Evolutionary conservation across 2,797 vertebrate species (phyloP).

Genomic region (Mormyrops attenuatus): DNA sequence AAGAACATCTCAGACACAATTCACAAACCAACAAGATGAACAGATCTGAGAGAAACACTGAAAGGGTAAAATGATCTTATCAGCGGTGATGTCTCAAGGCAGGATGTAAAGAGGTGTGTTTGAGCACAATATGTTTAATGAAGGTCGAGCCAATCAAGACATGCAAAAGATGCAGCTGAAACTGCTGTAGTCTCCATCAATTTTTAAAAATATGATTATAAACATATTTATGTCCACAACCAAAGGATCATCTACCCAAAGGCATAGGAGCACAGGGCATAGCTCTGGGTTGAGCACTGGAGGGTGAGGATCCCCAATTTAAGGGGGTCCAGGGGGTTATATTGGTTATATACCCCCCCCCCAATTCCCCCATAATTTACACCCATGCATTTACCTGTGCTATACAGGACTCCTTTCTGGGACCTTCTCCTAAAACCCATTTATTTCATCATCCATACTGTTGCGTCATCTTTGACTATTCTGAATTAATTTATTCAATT

Average conservation of each 20-base stretch:
- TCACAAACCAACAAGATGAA: too few relatives aligned
- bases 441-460: background rate
- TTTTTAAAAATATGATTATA: background rate
- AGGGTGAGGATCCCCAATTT: too few relatives aligned
- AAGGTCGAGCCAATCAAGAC: background rate
- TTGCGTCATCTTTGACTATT: background rate
- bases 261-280: too few relatives aligned
- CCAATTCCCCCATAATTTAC: too few relatives aligned
- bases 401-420: background rate
- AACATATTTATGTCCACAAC: background rate
- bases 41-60: too few relatives aligned
- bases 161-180: background rate
- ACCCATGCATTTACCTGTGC: too few relatives aligned
- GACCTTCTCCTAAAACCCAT: background rate
- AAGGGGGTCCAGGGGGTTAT: too few relatives aligned
- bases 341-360: too few relatives aligned
- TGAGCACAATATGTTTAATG: background rate
- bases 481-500: background rate
- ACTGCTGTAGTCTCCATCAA: background rate
- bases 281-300: too few relatives aligned
- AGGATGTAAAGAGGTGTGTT: background rate
- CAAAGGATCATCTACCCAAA: background rate
- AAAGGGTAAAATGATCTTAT: background rate
- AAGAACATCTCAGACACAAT: too few relatives aligned
- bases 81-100: background rate